Conservation (phyloP, 2,113 vertebrate species). For the Indri indri region DNA sequence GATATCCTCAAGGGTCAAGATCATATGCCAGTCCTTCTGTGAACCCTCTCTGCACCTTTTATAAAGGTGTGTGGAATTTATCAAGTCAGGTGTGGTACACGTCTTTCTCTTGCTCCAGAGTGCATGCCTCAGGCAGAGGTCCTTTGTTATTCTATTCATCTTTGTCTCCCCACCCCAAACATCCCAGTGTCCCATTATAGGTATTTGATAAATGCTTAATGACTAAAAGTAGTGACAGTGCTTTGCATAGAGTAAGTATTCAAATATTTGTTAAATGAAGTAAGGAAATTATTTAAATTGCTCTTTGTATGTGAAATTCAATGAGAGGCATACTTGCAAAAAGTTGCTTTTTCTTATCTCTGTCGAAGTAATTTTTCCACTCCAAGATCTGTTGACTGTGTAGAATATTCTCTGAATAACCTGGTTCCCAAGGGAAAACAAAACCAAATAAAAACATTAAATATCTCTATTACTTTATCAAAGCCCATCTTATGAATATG, state of each 20-base stretch:
- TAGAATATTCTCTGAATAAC: conserved; percentile 99
- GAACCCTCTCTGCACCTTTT: neutral
- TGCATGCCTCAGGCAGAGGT: neutral
- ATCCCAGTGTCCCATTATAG: neutral
- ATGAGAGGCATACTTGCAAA: conserved; percentile 89
- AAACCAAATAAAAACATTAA: conserved; percentile 61
- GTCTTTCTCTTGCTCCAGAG: neutral
- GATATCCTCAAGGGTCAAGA: neutral
- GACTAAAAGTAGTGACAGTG: neutral
- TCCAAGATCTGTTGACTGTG: conserved; percentile 98
- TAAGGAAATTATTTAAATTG: neutral
- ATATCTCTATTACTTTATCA: neutral
- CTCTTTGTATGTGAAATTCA: conserved; percentile 22
- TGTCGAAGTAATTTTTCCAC: conserved; percentile 94
- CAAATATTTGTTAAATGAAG: conserved; percentile 38
- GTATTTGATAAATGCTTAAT: neutral
- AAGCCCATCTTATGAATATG: conserved; percentile 18
- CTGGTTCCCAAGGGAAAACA: conserved; percentile 82
- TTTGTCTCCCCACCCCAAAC: neutral
- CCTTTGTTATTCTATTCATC: neutral
- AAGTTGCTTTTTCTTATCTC: conserved; percentile 99
- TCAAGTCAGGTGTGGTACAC: neutral
- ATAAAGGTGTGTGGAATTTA: neutral
- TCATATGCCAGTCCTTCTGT: neutral
- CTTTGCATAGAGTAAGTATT: neutral